These are phyloP conservation scores for Anabas testudineus DNA, from an alignment of 2,797 vertebrate genomes.

Conservation along the genomic window DNA sequence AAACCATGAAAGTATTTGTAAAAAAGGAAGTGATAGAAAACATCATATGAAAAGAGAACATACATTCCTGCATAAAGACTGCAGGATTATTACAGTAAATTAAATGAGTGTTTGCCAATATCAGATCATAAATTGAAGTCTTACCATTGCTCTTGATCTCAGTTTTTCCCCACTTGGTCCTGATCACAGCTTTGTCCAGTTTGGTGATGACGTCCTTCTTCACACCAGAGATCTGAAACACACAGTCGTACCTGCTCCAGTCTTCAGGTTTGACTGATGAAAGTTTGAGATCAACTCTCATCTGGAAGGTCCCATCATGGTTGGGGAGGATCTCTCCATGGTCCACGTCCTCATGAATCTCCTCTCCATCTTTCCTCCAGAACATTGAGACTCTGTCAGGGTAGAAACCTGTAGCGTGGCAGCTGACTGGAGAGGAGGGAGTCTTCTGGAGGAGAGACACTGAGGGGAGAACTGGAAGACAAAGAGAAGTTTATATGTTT, in stretches of 20 bases:
- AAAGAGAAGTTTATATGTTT: no score
- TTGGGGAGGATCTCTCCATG: constrained; percentile 62
- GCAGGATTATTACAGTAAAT: no score
- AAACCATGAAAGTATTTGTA: no score
- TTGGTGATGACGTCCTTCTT: neutral
- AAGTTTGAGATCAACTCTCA: constrained; percentile 23
- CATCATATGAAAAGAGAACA: no score
- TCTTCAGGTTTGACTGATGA: constrained; percentile 41
- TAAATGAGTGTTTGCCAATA: no score
- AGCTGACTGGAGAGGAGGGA: neutral
- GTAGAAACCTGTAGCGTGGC: no score
- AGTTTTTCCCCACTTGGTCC: constrained; percentile 7
- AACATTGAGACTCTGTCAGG: neutral
- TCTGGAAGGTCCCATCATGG: constrained; percentile 74
- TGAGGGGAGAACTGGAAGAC: no score
- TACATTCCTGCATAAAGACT: no score
- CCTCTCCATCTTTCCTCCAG: constrained; percentile 53
- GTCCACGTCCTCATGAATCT: constrained; percentile 47
- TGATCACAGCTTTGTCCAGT: constrained; percentile 32
- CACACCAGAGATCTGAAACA: no score
- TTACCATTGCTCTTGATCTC: no score
- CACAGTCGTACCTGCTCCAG: constrained; percentile 50
- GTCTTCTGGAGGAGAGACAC: neutral
- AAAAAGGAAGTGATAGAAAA: no score
- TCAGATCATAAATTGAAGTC: no score